phyloP scores from a whole-genome alignment of 2,797 vertebrate species.

The Fratercula arctica region DNA sequence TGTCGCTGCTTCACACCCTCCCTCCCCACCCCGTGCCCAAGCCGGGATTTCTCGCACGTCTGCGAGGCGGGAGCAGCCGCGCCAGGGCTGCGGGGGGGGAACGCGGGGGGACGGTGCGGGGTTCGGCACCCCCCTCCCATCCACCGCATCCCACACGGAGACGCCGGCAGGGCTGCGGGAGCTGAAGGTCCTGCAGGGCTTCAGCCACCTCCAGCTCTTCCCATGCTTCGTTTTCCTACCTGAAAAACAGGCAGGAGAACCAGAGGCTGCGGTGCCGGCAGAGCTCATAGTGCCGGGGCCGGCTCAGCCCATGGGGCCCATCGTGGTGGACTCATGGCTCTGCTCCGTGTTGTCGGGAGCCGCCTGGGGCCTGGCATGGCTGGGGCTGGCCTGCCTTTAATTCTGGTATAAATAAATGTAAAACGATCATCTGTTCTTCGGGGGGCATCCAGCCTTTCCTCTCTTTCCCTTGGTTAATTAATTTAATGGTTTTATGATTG shows the following conservation, averaged over 20 bases:
- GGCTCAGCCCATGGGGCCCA: neutral
- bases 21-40: neutral
- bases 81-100: neutral
- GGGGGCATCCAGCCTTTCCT: slow-evolving; percentile 14
- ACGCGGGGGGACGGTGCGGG: accelerated
- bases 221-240: neutral
- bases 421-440: neutral
- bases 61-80: neutral
- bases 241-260: neutral
- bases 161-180: neutral
- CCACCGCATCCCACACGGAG: accelerated
- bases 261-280: accelerated
- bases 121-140: neutral
- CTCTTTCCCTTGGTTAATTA: slow-evolving; percentile 64
- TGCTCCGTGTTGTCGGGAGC: neutral
- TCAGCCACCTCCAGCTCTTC: neutral
- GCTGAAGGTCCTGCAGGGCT: neutral
- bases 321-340: neutral
- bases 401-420: neutral
- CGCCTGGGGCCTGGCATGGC: neutral
- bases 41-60: neutral
- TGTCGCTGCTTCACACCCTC: neutral
- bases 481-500: slow-evolving; percentile 72
- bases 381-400: neutral
- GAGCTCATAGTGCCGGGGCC: accelerated